Percentiles rank a stretch among this genome's conserved stretches.
These are phyloP conservation scores for Pseudomyrmex gracilis DNA, from an alignment of 1,140 invertebrate species.

Conservation along the genomic window DNA sequence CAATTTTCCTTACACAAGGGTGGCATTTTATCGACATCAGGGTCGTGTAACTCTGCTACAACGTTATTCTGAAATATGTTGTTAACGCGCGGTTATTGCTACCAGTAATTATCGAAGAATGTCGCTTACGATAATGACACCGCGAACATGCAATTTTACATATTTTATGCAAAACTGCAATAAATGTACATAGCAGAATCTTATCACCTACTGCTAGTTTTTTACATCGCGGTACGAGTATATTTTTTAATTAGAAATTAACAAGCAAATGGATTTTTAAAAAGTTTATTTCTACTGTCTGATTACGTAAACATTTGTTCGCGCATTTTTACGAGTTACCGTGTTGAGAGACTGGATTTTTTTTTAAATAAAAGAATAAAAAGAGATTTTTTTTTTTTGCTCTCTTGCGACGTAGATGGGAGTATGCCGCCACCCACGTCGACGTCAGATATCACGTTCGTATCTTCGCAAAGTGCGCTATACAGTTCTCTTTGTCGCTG, in stretches of 20 bases:
- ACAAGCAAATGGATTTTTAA: too few species aligned
- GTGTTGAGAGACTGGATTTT: neutral
- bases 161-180: neutral
- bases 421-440: neutral
- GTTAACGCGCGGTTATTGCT: neutral
- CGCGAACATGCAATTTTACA: neutral
- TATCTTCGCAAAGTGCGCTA: constrained; percentile 16
- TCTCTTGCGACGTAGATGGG: neutral
- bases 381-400: neutral
- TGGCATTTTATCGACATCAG: constrained; percentile 35
- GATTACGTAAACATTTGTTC: neutral
- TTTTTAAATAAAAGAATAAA: neutral
- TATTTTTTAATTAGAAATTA: neutral
- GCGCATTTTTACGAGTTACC: neutral
- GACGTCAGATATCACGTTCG: constrained; percentile 15
- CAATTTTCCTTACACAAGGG: constrained; percentile 19
- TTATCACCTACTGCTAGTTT: neutral
- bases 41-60: constrained; percentile 16
- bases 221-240: neutral
- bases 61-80: constrained; percentile 27
- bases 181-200: neutral
- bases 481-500: neutral
- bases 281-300: neutral
- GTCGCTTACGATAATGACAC: constrained; percentile 1
- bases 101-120: constrained; percentile 7